Evolutionary conservation across 2,888 invertebrate species (phyloP), one percentile per base, ranked within the genome.

Genomic region (Watsonalla binaria): DNA sequence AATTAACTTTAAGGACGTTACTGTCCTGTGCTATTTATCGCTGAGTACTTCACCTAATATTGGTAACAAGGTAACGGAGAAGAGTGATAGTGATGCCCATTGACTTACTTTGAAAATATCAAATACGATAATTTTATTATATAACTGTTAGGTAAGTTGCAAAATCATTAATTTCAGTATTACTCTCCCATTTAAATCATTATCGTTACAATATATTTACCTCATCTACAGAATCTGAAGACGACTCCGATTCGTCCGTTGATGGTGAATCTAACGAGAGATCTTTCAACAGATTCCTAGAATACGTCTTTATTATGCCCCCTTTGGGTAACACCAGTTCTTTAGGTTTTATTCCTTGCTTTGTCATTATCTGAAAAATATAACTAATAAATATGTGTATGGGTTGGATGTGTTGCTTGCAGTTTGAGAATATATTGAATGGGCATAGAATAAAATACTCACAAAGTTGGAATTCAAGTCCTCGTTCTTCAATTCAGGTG

Each of bases 401-500:
- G 7, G n/a, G n/a, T n/a, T n/a, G n/a, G n/a, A n/a, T n/a, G n/a
- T n/a, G n/a, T n/a, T n/a, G n/a, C n/a, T n/a, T n/a, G n/a, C n/a
- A n/a, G n/a, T n/a, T n/a, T n/a, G 45, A 15, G 8, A 47, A 11
- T 13, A 33, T 34, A 35, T 48, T 35, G n/a, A 8, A 34, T 48
- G 2, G n/a, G n/a, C n/a, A n/a, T n/a, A n/a, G n/a, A n/a, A n/a
- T n/a, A n/a, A n/a, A 46, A 48, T 58, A 75, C 80, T 79, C 67
- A 82, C 81, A 54, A 65, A 66, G 56, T 76, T 64, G 5, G 65
- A 15, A 13, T 56, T 54, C 33, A 81, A 62, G 33, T 74, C 62
- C 46, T 68, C 60, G 11, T 54, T 37, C 48, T 61, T 57, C 51
- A 78, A 59, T 54, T 73, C 59, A 24, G 60, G 55, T 15, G 5